A percentile compares a stretch with the other conserved stretches of the same genome.
phyloP scores from a whole-genome alignment of 2,113 vertebrate species.

The Synchiropus splendidus region DNA sequence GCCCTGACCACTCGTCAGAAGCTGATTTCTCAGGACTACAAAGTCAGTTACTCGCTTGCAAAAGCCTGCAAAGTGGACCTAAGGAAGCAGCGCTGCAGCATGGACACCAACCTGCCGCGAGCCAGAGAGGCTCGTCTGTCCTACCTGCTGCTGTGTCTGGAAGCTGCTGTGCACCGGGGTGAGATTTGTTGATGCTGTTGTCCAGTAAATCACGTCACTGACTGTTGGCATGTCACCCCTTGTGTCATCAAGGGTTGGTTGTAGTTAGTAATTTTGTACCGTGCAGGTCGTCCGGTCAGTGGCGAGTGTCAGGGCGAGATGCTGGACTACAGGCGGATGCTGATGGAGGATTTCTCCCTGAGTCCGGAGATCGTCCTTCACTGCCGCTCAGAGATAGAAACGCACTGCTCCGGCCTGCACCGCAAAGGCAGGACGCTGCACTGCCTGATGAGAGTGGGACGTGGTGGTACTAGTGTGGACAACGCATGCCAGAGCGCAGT shows the following conservation, averaged over 20 bases:
- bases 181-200: neutral
- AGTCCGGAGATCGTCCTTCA: conserved; percentile 95
- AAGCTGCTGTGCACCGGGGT: conserved; percentile 92
- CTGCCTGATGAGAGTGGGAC: conserved; percentile 88
- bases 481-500: conserved; percentile 84
- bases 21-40: conserved; percentile 93
- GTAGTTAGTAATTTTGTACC: neutral
- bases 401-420: conserved; percentile 89
- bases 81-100: conserved; percentile 87
- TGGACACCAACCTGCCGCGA: conserved; percentile 85
- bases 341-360: conserved; percentile 96
- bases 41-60: conserved; percentile 91
- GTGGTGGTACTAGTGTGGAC: conserved; percentile 73
- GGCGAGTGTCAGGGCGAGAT: conserved; percentile 96
- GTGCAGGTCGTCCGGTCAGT: conserved; percentile 81
- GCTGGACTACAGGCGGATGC: conserved; percentile 93
- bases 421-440: conserved; percentile 92
- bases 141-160: conserved; percentile 90
- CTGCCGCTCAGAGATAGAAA: conserved; percentile 87
- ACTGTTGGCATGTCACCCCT: neutral
- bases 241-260: neutral
- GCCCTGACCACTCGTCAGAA: conserved; percentile 91
- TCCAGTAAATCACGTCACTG: neutral
- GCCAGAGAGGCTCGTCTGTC: conserved; percentile 90
- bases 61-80: conserved; percentile 92